Evolutionary conservation across 1,140 invertebrate genomes (phyloP).

Genomic region (Caenorhabditis remanei): DNA sequence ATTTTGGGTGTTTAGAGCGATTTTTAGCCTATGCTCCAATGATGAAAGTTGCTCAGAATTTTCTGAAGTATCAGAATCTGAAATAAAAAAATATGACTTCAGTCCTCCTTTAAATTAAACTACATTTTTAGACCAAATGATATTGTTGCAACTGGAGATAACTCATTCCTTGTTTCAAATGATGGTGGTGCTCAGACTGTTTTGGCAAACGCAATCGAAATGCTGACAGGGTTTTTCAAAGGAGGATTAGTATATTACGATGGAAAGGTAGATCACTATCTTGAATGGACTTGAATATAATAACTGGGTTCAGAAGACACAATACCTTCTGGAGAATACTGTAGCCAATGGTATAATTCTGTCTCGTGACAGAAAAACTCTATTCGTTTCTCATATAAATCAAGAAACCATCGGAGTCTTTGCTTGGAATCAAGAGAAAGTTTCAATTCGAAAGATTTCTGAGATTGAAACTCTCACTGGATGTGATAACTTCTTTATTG

Average conservation of each 20-base stretch:
- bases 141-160: constrained; percentile 28
- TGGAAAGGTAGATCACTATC: background rate
- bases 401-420: constrained; percentile 43
- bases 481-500: constrained; percentile 37
- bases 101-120: background rate
- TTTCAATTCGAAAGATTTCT: constrained; percentile 6
- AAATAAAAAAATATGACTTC: too few species aligned
- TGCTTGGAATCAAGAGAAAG: constrained; percentile 33
- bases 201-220: constrained; percentile 18
- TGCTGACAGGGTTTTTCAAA: constrained; percentile 11
- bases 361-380: constrained; percentile 21
- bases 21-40: too few species aligned
- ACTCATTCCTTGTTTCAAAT: constrained; percentile 29
- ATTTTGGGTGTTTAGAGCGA: too few species aligned
- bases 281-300: background rate
- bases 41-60: too few species aligned
- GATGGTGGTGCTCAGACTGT: constrained; percentile 30
- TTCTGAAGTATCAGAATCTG: too few species aligned
- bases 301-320: background rate
- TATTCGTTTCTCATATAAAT: constrained; percentile 42
- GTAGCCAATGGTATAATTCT: constrained; percentile 34
- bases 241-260: constrained; percentile 13
- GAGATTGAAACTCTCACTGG: constrained; percentile 44
- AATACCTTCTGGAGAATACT: constrained; percentile 10
- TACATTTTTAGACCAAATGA: constrained; percentile 4